Conservation (phyloP, 2,113 vertebrate genomes). For the Axis porcinus region DNA sequence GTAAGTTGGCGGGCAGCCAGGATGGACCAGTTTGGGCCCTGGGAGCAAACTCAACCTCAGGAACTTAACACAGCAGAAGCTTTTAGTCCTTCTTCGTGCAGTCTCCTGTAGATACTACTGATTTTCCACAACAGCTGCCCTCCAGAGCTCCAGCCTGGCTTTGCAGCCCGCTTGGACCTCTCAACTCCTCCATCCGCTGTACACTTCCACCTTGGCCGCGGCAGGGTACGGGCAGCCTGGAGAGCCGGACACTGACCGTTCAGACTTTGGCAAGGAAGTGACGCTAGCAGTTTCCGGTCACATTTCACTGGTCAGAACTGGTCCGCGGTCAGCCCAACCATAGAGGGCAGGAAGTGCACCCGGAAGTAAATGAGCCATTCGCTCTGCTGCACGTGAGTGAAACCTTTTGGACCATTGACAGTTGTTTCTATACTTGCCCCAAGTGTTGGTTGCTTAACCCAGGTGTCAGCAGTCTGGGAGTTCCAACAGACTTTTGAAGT, state of each 20-base stretch:
- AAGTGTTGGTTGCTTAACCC: not conserved
- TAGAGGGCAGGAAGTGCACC: not conserved
- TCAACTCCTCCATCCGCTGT: not conserved
- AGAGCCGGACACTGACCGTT: not conserved
- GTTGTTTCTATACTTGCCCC: not conserved
- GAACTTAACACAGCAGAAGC: not conserved
- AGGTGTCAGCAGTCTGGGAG: not conserved
- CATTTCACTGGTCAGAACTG: not conserved
- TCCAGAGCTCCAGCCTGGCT: not conserved
- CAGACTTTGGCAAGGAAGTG: not conserved
- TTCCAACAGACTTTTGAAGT: not conserved
- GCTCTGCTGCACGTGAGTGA: fast-evolving
- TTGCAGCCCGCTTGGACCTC: not conserved
- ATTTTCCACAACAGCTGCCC: too few relatives aligned
- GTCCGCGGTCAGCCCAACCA: not conserved
- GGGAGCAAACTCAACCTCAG: not conserved
- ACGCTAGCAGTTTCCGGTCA: fast-evolving
- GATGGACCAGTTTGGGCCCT: not conserved
- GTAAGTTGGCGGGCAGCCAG: too few relatives aligned
- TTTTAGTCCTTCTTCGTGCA: not conserved
- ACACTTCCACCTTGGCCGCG: fast-evolving
- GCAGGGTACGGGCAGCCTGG: not conserved
- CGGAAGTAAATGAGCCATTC: fast-evolving
- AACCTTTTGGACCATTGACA: not conserved
- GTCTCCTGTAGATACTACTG: not conserved